Percentiles rank a stretch among this genome's conserved stretches.
Evolutionary conservation across 2,888 invertebrate species (phyloP).

Genomic region (Pristionchus maxplancki): DNA sequence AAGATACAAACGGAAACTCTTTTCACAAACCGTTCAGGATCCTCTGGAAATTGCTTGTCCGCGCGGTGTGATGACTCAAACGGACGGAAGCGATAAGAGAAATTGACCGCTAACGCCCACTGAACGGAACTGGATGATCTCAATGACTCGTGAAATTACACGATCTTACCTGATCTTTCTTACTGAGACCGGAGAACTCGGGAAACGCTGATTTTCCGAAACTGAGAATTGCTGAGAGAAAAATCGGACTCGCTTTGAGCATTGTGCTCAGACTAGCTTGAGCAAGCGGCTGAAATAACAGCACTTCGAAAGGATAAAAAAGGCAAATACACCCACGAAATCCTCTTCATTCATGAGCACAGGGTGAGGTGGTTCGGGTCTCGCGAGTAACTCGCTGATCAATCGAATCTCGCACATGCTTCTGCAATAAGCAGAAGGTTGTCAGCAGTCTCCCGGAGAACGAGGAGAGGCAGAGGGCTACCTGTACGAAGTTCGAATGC

Average conservation of each 20-base stretch:
- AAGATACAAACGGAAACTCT: no score
- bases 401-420: neutral
- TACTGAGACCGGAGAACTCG: neutral
- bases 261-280: neutral
- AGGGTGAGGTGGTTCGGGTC: neutral
- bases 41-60: neutral
- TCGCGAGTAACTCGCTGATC: neutral
- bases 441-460: no score
- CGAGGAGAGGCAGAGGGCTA: no score
- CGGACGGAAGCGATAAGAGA: neutral
- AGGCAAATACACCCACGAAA: neutral
- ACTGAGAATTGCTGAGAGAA: neutral
- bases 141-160: neutral
- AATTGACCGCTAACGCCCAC: neutral
- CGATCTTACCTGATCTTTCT: neutral
- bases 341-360: neutral
- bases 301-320: neutral
- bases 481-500: no score
- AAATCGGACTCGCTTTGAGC: neutral
- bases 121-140: neutral
- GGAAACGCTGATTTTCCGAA: constrained; percentile 4
- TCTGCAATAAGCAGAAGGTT: neutral
- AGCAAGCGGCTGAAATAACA: neutral
- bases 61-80: neutral
- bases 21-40: neutral